Evolutionary conservation across 2,888 invertebrate genomes (phyloP), one percentile per base, ranked within the genome.

Genomic region (Megamerina dolium): DNA sequence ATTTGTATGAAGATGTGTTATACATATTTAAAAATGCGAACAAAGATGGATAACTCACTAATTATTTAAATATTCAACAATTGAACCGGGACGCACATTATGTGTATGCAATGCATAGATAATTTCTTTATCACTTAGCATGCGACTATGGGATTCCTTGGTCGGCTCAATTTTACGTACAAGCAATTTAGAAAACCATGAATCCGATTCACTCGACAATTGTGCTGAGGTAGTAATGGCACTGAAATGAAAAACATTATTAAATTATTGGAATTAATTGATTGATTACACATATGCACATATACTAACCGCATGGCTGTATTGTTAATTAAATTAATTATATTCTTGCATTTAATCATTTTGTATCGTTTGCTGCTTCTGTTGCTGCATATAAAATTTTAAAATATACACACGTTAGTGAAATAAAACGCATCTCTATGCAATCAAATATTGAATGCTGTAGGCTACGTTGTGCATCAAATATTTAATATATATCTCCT

Each of bases 21-120:
- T 9, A 14, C 14, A 31, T n/a, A 6, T 30, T 5, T 13, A 34
- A 34, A 45, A 17, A 47, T 42, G n/a, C 14, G 4, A 4, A 16
- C 14, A 4, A 14, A 14, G 12, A 31, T 30, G 30, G 5, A n/a
- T 13, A 16, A 80, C 89, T 80, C 80, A 95, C 95, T 92, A 92
- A 73, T 91, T 92, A 57, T 81, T 78, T 56, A 95, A 75, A 73
- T 96, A 96, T 70, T 85, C 79, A 54, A 85, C 82, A 74, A 85
- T 83, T 35, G 82, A 84, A 73, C 92, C 93, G 29, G 95, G 89
- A 61, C 89, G 83, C 55, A 94, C 88, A 70, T 93, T 90, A 72
- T 96, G 94, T 50, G 94, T 95, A 68, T 94, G 90, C 46, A 97
- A 77, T 51, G 95, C 92, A 73, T 92, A 97, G 60, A 99, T 87